Evolutionary conservation across 2,797 vertebrate species (phyloP).

Genomic region (Xiphophorus birchmanni): DNA sequence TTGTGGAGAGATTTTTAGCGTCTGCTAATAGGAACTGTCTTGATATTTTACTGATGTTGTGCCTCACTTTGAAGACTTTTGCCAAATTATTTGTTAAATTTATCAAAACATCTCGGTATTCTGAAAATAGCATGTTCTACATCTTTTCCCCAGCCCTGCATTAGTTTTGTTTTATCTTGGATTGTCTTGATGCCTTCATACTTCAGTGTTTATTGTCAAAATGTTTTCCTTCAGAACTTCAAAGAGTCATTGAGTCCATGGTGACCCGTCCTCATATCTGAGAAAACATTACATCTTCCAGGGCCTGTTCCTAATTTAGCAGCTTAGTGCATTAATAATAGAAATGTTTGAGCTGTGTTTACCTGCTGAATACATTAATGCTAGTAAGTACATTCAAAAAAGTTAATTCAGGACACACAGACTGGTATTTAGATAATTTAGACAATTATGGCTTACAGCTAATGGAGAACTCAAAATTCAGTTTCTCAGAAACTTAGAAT

Average conservation of each 20-base stretch:
- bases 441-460: too few relatives aligned
- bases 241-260: constrained; percentile 5
- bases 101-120: not conserved
- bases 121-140: constrained; percentile 1
- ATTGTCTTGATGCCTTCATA: not conserved
- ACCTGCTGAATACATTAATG: not conserved
- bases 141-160: not conserved
- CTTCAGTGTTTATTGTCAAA: not conserved
- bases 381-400: too few relatives aligned
- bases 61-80: constrained; percentile 8
- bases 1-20: constrained; percentile 17
- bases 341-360: constrained; percentile 21
- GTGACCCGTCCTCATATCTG: constrained; percentile 20
- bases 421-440: too few relatives aligned
- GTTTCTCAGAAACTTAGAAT: too few relatives aligned
- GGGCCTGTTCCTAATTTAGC: constrained; percentile 17
- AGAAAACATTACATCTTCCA: constrained; percentile 11
- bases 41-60: constrained; percentile 5
- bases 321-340: not conserved
- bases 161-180: not conserved
- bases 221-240: constrained; percentile 1
- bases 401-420: too few relatives aligned
- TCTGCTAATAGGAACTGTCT: constrained; percentile 16
- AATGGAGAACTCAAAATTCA: too few relatives aligned
- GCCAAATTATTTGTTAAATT: not conserved